These are phyloP conservation scores for Autographa pulchrina DNA, from an alignment of 2,888 invertebrate genomes.

Conservation along the genomic window DNA sequence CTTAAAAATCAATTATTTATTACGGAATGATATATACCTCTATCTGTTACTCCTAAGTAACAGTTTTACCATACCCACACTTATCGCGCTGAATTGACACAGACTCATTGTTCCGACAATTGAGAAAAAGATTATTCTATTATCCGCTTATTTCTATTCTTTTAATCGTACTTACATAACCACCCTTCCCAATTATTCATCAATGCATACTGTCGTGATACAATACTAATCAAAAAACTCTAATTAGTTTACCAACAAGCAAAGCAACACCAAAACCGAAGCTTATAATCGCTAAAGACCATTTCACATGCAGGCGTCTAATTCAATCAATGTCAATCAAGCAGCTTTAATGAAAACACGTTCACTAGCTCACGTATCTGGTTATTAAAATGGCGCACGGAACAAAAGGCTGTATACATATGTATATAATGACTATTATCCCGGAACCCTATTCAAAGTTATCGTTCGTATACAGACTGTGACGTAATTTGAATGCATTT, in stretches of 20 bases:
- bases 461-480: neutral
- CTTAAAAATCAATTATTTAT: too few species aligned
- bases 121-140: too few species aligned
- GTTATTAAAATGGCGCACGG: constrained; percentile 29
- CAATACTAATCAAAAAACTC: too few species aligned
- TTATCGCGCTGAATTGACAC: too few species aligned
- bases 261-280: neutral
- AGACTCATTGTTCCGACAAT: too few species aligned
- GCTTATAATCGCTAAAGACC: constrained; percentile 37
- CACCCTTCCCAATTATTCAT: too few species aligned
- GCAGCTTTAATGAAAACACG: constrained; percentile 50
- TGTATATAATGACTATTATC: neutral
- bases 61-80: too few species aligned
- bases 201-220: too few species aligned
- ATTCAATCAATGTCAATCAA: constrained; percentile 69
- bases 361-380: constrained; percentile 18
- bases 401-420: neutral
- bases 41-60: too few species aligned
- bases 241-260: neutral
- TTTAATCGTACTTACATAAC: too few species aligned
- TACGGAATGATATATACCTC: too few species aligned
- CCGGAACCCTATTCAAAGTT: neutral
- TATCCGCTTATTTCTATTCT: too few species aligned
- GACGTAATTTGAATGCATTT: neutral
- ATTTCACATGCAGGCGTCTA: constrained; percentile 54